phyloP scores from a whole-genome alignment of 2,888 invertebrate genomes.

The Xestia ashworthii region DNA sequence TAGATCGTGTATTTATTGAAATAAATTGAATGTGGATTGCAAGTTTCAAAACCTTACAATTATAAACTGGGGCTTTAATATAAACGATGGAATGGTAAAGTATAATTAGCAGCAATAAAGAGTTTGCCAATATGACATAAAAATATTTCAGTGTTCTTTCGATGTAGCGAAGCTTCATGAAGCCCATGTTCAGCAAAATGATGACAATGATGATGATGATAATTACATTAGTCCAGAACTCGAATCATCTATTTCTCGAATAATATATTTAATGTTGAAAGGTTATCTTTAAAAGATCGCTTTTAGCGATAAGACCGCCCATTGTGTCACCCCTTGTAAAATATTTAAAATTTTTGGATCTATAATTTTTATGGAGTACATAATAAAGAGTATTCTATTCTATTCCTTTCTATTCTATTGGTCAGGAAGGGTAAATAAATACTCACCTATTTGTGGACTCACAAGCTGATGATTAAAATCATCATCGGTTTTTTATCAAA shows the following conservation, averaged over 20 bases:
- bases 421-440: background rate
- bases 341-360: too few relatives aligned
- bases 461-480: background rate
- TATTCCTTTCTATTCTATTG: too few relatives aligned
- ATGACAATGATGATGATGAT: background rate
- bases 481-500: background rate
- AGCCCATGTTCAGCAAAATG: too few relatives aligned
- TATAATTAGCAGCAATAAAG: background rate
- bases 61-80: background rate
- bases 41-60: background rate
- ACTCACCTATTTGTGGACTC: too few relatives aligned
- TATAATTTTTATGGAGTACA: too few relatives aligned
- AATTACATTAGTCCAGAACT: background rate
- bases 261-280: too few relatives aligned
- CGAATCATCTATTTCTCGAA: background rate
- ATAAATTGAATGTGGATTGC: constrained; percentile 8
- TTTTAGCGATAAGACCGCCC: too few relatives aligned
- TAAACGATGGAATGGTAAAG: background rate
- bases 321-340: too few relatives aligned
- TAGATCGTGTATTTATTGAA: background rate
- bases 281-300: too few relatives aligned
- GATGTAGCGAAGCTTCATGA: background rate
- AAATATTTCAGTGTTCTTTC: background rate
- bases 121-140: background rate
- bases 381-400: too few relatives aligned